A percentile compares a stretch with the other conserved stretches of the same genome.
These are phyloP conservation scores for Lepus americanus DNA, from an alignment of 2,113 vertebrate genomes.

Conservation along the genomic window DNA sequence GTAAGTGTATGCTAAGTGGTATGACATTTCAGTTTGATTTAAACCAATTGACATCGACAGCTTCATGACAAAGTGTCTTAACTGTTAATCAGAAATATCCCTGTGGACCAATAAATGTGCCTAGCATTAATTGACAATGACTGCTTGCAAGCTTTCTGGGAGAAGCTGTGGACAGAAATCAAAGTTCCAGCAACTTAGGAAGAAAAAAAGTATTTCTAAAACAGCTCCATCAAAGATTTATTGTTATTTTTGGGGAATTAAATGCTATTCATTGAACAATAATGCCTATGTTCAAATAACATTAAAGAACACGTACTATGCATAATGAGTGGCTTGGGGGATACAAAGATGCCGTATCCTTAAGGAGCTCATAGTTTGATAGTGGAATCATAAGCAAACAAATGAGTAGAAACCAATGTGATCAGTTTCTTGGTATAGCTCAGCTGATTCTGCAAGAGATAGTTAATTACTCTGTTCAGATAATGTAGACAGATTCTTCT, in stretches of 20 bases:
- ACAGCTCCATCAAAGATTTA: not conserved
- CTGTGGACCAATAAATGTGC: slow-evolving; percentile 70
- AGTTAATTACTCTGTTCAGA: not conserved
- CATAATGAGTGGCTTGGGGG: not conserved
- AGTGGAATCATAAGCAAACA: not conserved
- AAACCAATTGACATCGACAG: slow-evolving; percentile 80
- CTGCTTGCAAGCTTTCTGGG: slow-evolving; percentile 51
- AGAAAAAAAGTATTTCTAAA: not conserved
- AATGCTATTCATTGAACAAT: not conserved
- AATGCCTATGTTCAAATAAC: not conserved
- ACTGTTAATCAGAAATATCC: slow-evolving; percentile 84
- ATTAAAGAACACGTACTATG: not conserved
- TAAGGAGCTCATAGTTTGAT: not conserved
- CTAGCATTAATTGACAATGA: slow-evolving; percentile 76
- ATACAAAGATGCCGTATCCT: not conserved
- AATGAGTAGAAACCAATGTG: not conserved
- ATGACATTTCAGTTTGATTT: slow-evolving; percentile 86
- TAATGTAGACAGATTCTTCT: not conserved
- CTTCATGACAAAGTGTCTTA: slow-evolving; percentile 79
- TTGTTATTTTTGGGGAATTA: not conserved
- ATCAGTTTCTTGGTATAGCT: not conserved
- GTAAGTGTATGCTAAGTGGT: slow-evolving; percentile 81
- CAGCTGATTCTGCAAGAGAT: not conserved
- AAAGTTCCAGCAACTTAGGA: not conserved
- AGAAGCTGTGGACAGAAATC: slow-evolving; percentile 43